Conservation (phyloP, 2,113 vertebrate genomes). For the Anguilla rostrata region DNA sequence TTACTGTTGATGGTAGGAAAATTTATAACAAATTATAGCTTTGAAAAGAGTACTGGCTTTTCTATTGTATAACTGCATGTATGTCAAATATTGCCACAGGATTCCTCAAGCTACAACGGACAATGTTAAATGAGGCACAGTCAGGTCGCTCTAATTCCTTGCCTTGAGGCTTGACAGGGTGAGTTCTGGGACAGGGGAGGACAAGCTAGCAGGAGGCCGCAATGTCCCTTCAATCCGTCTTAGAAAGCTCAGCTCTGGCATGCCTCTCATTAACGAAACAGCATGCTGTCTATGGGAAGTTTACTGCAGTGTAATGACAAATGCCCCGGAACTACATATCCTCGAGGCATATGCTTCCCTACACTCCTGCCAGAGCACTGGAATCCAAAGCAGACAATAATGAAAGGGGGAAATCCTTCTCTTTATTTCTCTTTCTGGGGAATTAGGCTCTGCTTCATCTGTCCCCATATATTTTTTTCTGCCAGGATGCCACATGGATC, state of each 20-base stretch:
- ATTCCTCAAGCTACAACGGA: not conserved
- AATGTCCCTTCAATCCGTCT: slow-evolving; percentile 57
- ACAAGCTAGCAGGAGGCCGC: slow-evolving; percentile 59
- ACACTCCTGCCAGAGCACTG: slow-evolving; percentile 35
- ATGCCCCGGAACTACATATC: slow-evolving; percentile 60
- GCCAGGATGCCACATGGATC: no score
- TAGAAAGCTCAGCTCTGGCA: slow-evolving; percentile 58
- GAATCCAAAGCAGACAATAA: slow-evolving; percentile 6
- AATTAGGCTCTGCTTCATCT: no score
- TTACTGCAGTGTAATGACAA: slow-evolving; percentile 69
- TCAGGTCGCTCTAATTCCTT: slow-evolving; percentile 44
- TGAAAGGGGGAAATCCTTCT: not conserved
- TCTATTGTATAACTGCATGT: not conserved
- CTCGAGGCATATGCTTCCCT: slow-evolving; percentile 43
- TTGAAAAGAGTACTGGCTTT: not conserved
- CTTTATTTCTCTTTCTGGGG: not conserved
- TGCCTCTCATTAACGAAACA: slow-evolving; percentile 73
- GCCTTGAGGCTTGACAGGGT: slow-evolving; percentile 59
- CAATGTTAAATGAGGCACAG: slow-evolving; percentile 48
- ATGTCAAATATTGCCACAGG: not conserved
- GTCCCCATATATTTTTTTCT: no score
- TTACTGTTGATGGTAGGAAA: not conserved
- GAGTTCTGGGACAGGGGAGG: slow-evolving; percentile 49
- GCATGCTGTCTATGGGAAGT: slow-evolving; percentile 73
- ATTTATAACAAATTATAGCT: not conserved